These are phyloP conservation scores for Lampris incognitus DNA, from an alignment of 2,113 vertebrate genomes.

Conservation along the genomic window DNA sequence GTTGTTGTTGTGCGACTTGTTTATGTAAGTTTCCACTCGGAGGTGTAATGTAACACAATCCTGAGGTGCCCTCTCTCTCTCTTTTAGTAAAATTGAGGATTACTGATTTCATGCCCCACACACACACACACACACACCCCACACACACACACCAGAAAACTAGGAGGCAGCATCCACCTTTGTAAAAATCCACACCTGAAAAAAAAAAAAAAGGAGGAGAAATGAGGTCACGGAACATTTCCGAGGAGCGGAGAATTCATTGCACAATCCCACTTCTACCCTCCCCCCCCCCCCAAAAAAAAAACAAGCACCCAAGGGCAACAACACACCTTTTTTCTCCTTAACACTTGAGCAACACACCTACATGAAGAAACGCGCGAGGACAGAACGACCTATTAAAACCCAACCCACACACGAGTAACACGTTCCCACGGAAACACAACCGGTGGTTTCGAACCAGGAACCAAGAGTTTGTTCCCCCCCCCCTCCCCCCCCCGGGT, in stretches of 20 bases:
- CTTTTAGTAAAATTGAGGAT: constrained; percentile 31
- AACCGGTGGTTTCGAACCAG: constrained; percentile 5
- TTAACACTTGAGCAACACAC: constrained; percentile 52
- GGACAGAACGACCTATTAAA: constrained; percentile 71
- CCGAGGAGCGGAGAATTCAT: neutral
- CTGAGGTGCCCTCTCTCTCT: neutral
- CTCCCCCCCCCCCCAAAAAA: constrained; percentile 19
- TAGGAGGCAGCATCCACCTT: constrained; percentile 1
- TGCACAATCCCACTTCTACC: constrained; percentile 23
- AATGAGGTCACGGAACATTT: constrained; percentile 35
- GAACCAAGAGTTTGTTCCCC: constrained; percentile 17
- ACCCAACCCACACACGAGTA: constrained; percentile 44
- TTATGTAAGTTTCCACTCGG: constrained; percentile 14
- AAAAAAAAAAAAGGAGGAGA: constrained; percentile 4
- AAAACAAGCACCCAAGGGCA: constrained; percentile 22
- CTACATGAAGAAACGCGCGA: constrained; percentile 54
- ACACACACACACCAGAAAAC: constrained; percentile 4
- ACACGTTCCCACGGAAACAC: constrained; percentile 47
- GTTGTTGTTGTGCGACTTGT: constrained; percentile 30
- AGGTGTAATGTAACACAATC: constrained; percentile 35
- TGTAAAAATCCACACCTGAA: constrained; percentile 1
- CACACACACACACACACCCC: constrained; percentile 13
- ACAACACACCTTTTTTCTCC: constrained; percentile 35
- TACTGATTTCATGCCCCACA: constrained; percentile 28
- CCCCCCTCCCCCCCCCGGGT: too few relatives aligned